These are phyloP conservation scores for Pygoscelis adeliae DNA, from an alignment of 2,113 vertebrate genomes.

Conservation along the genomic window DNA sequence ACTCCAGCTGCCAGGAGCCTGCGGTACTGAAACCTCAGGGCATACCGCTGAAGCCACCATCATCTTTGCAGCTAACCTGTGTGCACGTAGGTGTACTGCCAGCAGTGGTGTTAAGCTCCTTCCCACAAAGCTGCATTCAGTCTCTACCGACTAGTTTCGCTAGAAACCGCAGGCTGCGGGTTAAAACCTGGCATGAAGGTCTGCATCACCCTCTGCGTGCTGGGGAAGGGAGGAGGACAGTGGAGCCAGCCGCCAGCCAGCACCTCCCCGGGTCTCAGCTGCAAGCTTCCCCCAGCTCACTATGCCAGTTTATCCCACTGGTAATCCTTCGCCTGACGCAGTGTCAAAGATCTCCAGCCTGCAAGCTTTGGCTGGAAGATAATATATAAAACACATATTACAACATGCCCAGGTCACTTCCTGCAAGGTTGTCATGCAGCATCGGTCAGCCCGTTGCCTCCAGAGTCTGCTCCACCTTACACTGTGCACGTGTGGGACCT, in stretches of 20 bases:
- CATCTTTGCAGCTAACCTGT: neutral
- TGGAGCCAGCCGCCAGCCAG: neutral
- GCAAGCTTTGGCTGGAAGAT: neutral
- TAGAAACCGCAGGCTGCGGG: rapidly evolving
- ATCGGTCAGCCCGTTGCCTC: neutral
- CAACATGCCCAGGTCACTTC: neutral
- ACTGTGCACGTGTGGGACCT: neutral
- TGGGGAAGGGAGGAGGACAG: neutral
- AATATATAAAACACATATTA: neutral
- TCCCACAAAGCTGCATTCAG: neutral
- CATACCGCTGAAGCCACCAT: neutral
- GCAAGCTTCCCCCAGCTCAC: neutral
- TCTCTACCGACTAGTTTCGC: rapidly evolving
- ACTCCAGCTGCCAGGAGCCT: neutral
- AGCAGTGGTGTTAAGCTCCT: neutral
- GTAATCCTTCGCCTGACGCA: neutral
- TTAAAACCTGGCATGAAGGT: neutral
- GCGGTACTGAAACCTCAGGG: neutral
- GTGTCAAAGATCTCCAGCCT: neutral
- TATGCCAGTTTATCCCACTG: neutral
- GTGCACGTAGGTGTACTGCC: rapidly evolving
- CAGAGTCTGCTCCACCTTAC: neutral
- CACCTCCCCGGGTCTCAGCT: neutral
- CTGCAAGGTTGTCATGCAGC: neutral
- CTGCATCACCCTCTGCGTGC: neutral